Evolutionary conservation across 2,113 vertebrate genomes (phyloP).

Genomic region (Campylorhamphus procurvoides): DNA sequence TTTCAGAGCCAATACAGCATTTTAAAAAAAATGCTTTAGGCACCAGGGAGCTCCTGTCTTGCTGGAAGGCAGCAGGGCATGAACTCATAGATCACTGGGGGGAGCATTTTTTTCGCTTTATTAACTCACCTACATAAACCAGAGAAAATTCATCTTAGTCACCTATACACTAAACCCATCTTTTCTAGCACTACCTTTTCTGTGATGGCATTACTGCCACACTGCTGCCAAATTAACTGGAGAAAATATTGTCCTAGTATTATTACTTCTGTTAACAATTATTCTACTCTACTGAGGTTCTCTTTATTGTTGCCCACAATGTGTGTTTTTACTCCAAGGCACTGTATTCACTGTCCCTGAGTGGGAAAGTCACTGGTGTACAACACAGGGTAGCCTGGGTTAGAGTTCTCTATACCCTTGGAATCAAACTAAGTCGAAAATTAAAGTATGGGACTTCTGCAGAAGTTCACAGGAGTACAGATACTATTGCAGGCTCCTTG

Average conservation of each 20-base stretch:
- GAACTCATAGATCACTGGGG: neutral
- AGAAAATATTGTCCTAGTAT: neutral
- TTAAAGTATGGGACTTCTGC: neutral
- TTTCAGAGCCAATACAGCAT: neutral
- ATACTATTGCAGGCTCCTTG: neutral
- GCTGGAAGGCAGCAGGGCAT: neutral
- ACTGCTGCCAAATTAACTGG: neutral
- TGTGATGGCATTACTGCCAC: neutral
- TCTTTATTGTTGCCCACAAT: neutral
- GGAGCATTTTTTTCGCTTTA: neutral
- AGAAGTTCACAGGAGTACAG: neutral
- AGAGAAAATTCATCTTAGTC: neutral
- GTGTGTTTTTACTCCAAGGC: neutral
- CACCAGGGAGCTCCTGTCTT: neutral
- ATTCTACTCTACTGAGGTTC: neutral
- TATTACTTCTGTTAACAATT: neutral
- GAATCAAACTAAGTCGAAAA: neutral
- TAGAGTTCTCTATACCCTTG: neutral
- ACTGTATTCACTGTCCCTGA: neutral
- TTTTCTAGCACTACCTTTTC: neutral
- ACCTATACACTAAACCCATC: rapidly evolving
- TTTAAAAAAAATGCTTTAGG: neutral
- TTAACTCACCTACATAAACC: neutral
- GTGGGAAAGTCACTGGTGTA: neutral
- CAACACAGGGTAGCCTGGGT: neutral